Base-by-base conservation (phyloP, 2,113 vertebrate genomes). In the Neolamprologus devosi region DNA sequence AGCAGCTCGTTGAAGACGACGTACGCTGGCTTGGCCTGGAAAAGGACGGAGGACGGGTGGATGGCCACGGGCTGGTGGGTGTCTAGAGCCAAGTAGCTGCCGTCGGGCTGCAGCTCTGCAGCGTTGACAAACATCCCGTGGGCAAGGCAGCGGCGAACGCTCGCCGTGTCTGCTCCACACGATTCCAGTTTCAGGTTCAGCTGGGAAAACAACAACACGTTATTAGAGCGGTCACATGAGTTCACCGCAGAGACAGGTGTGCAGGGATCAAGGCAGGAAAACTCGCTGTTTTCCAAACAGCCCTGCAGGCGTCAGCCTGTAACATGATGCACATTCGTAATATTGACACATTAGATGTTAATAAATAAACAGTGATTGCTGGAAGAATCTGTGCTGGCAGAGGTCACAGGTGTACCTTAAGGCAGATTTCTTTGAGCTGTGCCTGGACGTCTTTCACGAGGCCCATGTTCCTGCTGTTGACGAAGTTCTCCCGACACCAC, bases 401-500 rank as follows among this genome's bases (percentile, higher is more conserved):
- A 58, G 53, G 54, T 8, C 0, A 87, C 14, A 40, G 23, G 23
- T 58, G 30, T 98, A 99, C 98, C 98, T 99, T 99, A 19, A 98
- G 83, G 90, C 98, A 99, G 91, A 99, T 98, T 80, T 99, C 98
- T 91, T 96, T 95, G 58, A 99, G 97, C 88, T 99, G 99, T 13
- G 97, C 96, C 94, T 97, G 97, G 80, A 99, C 96, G 1, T 99
- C 98, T 4, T 96, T 97, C 83, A 97, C 98, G 40, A 99, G 95
- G 81, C 94, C 91, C 98, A 99, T 98, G 92, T 99, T 99, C 91
- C 98, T 97, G 95, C 96, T 93, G 47, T 99, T 99, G 85, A 99
- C 96, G 70, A 99, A 99, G 94, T 99, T 99, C 88, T 99, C 98
- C 83, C 95, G 97, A 95, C 98, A 99, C 99, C 99, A 99, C 12